A percentile compares a stretch with the other conserved stretches of the same genome.
These are phyloP conservation scores for Gallirallus australis DNA, from an alignment of 2,797 vertebrate genomes.

Conservation along the genomic window DNA sequence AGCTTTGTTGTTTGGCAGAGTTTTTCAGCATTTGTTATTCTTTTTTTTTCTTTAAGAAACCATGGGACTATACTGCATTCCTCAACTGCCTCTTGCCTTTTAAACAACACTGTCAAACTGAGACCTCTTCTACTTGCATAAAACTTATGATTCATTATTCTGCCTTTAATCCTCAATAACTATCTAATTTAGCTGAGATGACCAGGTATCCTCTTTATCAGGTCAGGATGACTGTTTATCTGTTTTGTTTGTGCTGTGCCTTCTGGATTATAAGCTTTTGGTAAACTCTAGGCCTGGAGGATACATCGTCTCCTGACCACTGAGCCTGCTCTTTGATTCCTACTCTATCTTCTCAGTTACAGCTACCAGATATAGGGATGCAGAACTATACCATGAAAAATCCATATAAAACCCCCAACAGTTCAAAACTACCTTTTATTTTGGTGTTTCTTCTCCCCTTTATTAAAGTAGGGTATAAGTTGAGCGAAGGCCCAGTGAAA, in stretches of 20 bases:
- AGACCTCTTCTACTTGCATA: neutral
- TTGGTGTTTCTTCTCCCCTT: neutral
- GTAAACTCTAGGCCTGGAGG: neutral
- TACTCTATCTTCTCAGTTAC: neutral
- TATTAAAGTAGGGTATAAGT: neutral
- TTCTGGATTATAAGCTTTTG: neutral
- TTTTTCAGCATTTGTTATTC: constrained; percentile 75
- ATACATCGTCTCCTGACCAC: neutral
- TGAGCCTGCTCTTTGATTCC: neutral
- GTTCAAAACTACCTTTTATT: neutral
- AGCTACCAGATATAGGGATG: neutral
- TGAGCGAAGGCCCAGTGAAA: neutral
- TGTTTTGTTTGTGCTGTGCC: neutral
- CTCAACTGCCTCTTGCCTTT: constrained; percentile 31
- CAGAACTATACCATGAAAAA: neutral
- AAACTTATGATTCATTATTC: constrained; percentile 26
- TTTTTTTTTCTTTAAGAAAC: constrained; percentile 54
- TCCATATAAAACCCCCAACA: neutral
- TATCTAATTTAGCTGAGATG: neutral
- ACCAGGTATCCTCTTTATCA: neutral
- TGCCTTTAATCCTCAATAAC: neutral
- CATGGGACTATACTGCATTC: neutral
- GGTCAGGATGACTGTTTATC: neutral
- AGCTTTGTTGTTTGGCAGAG: constrained; percentile 83
- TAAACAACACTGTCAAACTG: neutral